Conservation (phyloP, 2,888 invertebrate genomes). For the Panorpa germanica region DNA sequence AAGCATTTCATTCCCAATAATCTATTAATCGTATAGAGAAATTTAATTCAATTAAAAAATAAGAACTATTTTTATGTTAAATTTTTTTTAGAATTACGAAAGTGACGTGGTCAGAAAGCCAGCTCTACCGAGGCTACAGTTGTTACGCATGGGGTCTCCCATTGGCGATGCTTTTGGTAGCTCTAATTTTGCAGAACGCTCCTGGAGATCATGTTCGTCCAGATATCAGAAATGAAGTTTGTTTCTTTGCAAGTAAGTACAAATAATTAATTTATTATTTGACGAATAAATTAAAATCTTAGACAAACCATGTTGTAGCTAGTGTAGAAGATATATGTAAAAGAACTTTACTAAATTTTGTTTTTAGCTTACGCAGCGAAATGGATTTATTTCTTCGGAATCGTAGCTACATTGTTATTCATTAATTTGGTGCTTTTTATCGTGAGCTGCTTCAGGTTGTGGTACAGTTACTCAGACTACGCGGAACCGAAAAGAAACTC, state of each 20-base stretch:
- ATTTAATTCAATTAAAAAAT: conserved; percentile 19
- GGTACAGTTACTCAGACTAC: conserved; percentile 30
- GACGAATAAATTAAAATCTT: too few relatives aligned
- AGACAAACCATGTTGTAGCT: too few relatives aligned
- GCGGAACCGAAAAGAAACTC: conserved; percentile 30
- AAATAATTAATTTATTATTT: too few relatives aligned
- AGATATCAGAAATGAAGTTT: too few relatives aligned
- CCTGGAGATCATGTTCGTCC: conserved; percentile 31
- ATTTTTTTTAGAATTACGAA: conserved; percentile 14
- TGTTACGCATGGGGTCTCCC: conserved; percentile 40
- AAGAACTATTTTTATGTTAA: conserved; percentile 18
- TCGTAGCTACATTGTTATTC: conserved; percentile 34
- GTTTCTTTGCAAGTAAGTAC: too few relatives aligned
- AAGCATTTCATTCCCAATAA: conserved; percentile 25
- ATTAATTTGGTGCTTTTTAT: conserved; percentile 36
- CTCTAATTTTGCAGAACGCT: conserved; percentile 31
- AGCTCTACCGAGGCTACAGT: conserved; percentile 33
- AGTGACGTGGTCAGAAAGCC: conserved; percentile 26
- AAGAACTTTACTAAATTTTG: conserved; percentile 10
- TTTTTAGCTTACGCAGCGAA: conserved; percentile 31
- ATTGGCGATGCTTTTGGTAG: conserved; percentile 27
- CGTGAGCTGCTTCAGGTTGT: conserved; percentile 34
- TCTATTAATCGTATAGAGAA: conserved; percentile 1
- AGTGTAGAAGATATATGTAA: conserved; percentile 12
- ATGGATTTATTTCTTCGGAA: conserved; percentile 48